These are phyloP conservation scores for Tamandua tetradactyla DNA, from an alignment of 2,797 vertebrate species.

Conservation along the genomic window DNA sequence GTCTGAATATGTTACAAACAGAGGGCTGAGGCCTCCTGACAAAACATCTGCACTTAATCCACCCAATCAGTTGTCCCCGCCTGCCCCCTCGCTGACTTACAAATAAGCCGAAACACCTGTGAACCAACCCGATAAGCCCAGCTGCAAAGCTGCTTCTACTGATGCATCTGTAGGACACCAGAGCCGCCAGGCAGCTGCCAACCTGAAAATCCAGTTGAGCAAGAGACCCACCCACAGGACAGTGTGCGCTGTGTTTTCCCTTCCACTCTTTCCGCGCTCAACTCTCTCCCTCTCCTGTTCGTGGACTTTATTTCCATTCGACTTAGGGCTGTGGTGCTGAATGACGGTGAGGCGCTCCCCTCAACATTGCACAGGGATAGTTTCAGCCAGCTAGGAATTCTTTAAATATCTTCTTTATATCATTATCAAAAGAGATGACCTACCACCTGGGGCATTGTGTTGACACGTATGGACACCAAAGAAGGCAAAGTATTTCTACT, in stretches of 20 bases:
- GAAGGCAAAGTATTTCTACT: not conserved
- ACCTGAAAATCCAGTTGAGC: not conserved
- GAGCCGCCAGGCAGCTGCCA: not conserved
- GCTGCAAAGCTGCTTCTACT: not conserved
- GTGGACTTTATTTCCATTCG: not conserved
- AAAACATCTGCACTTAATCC: slow-evolving; percentile 15
- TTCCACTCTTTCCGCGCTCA: not conserved
- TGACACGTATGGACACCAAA: slow-evolving; percentile 26
- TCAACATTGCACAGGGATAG: not conserved
- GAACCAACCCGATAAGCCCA: slow-evolving; percentile 30
- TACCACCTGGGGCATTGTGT: not conserved
- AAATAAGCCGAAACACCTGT: slow-evolving; percentile 33
- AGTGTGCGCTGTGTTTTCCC: not conserved
- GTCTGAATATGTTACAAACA: not conserved
- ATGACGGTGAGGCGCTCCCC: not conserved
- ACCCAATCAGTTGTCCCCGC: not conserved
- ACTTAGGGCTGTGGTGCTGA: not conserved
- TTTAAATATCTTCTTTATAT: not conserved
- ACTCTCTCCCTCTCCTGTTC: not conserved
- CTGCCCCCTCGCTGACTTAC: not conserved
- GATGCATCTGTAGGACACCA: rapidly evolving
- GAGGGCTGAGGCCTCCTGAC: not conserved
- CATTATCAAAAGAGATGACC: not conserved
- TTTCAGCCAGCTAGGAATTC: not conserved
- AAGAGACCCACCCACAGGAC: not conserved